Percentiles rank a stretch among this genome's conserved stretches.
Evolutionary conservation across 2,888 invertebrate genomes (phyloP).

Genomic region (Spialia ferax): DNA sequence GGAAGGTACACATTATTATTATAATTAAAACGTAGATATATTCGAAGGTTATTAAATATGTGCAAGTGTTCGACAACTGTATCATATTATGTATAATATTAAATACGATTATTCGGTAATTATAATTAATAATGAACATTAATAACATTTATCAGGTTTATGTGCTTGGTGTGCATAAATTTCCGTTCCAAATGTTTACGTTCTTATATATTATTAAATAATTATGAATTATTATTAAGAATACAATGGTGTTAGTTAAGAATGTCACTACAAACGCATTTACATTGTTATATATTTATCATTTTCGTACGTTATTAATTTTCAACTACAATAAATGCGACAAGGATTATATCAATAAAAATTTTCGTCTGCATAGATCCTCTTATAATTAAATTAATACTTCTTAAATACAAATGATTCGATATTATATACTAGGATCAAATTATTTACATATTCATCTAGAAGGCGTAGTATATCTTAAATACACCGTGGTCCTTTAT

Average conservation of each 20-base stretch:
- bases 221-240: conserved; percentile 33
- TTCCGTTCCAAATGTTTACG: conserved; percentile 14
- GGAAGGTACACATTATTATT: conserved; percentile 9
- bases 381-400: conserved; percentile 44
- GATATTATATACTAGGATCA: conserved; percentile 28
- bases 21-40: conserved; percentile 16
- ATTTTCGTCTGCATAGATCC: conserved; percentile 41
- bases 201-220: conserved; percentile 19
- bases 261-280: conserved; percentile 47
- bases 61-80: conserved; percentile 48
- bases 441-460: conserved; percentile 58
- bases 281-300: conserved; percentile 51
- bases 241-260: conserved; percentile 47
- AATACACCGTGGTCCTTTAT: conserved; percentile 77
- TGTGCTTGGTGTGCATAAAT: conserved; percentile 38
- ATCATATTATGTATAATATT: conserved; percentile 27
- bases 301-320: conserved; percentile 28
- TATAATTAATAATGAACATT: conserved; percentile 27
- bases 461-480: conserved; percentile 72
- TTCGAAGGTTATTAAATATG: conserved; percentile 34
- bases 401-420: conserved; percentile 33
- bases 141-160: conserved; percentile 21
- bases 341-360: conserved; percentile 49
- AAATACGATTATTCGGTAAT: conserved; percentile 17
- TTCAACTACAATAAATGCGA: conserved; percentile 26